Percentiles rank a stretch among this genome's conserved stretches.
Conservation (phyloP, 2,113 vertebrate genomes). For the Syngnathus scovelli region DNA sequence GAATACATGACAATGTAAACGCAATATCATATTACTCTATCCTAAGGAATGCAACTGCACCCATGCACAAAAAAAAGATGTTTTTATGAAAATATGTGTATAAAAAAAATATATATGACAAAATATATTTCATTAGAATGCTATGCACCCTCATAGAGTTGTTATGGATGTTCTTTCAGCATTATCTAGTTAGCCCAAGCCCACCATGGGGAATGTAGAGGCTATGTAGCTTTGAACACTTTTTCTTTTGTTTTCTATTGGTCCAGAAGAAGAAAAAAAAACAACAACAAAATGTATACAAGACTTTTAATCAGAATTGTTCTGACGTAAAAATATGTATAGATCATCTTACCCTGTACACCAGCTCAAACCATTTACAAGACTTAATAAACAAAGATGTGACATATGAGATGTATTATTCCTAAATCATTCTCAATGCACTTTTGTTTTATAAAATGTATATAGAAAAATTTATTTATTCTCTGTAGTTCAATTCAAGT, state of each 20-base stretch:
- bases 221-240: constrained; percentile 74
- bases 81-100: constrained; percentile 80
- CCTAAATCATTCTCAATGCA: not conserved
- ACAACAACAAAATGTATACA: constrained; percentile 72
- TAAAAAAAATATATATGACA: constrained; percentile 78
- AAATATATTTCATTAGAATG: constrained; percentile 79
- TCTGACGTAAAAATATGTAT: constrained; percentile 76
- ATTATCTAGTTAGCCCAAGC: constrained; percentile 69
- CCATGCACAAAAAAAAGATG: constrained; percentile 78
- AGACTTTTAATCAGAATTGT: constrained; percentile 71
- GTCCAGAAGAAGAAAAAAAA: constrained; percentile 47
- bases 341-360: constrained; percentile 78
- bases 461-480: too few species aligned
- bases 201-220: constrained; percentile 73
- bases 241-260: constrained; percentile 74
- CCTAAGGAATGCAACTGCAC: constrained; percentile 80
- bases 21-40: constrained; percentile 80
- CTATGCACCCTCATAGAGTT: constrained; percentile 80
- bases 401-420: constrained; percentile 41
- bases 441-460: too few species aligned
- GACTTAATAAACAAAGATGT: constrained; percentile 78
- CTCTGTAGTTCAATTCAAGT: not conserved
- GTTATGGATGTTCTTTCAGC: constrained; percentile 78
- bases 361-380: constrained; percentile 79
- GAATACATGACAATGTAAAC: constrained; percentile 76